phyloP scores from a whole-genome alignment of 2,113 vertebrate species.

The Orientallactaga bullata region DNA sequence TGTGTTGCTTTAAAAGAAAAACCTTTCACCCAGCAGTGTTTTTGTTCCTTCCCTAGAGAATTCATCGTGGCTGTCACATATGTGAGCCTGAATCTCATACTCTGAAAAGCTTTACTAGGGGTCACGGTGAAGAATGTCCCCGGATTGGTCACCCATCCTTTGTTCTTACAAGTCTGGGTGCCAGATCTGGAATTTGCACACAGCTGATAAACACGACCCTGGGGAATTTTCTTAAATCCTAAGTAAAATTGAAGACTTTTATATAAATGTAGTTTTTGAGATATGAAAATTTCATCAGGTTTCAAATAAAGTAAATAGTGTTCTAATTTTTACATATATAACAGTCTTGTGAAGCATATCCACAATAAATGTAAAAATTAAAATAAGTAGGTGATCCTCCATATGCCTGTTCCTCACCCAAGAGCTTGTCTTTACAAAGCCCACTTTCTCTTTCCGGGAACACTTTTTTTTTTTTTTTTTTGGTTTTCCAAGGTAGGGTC shows the following conservation, averaged over 20 bases:
- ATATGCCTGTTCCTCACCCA: too few species aligned
- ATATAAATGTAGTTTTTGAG: slow-evolving; percentile 15
- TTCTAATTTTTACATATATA: not conserved
- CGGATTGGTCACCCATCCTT: not conserved
- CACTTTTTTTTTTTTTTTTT: too few species aligned
- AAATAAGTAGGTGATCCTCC: not conserved
- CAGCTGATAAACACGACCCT: not conserved
- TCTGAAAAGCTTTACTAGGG: not conserved
- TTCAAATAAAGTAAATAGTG: not conserved
- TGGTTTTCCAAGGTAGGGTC: not conserved
- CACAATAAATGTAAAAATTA: not conserved
- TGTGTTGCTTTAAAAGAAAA: slow-evolving; percentile 1
- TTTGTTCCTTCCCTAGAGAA: slow-evolving; percentile 23
- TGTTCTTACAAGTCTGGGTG: not conserved
- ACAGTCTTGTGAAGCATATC: not conserved
- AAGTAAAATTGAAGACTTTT: slow-evolving; percentile 21
- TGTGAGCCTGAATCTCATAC: slow-evolving; percentile 89
- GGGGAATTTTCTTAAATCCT: not conserved
- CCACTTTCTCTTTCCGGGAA: too few species aligned
- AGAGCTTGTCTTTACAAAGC: too few species aligned
- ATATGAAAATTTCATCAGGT: slow-evolving; percentile 33
- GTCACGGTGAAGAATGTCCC: not conserved
- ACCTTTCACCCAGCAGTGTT: not conserved
- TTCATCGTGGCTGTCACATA: slow-evolving; percentile 83
- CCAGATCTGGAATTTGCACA: not conserved